These are phyloP conservation scores for Epinotia nisella DNA, from an alignment of 2,888 invertebrate genomes.

Conservation along the genomic window DNA sequence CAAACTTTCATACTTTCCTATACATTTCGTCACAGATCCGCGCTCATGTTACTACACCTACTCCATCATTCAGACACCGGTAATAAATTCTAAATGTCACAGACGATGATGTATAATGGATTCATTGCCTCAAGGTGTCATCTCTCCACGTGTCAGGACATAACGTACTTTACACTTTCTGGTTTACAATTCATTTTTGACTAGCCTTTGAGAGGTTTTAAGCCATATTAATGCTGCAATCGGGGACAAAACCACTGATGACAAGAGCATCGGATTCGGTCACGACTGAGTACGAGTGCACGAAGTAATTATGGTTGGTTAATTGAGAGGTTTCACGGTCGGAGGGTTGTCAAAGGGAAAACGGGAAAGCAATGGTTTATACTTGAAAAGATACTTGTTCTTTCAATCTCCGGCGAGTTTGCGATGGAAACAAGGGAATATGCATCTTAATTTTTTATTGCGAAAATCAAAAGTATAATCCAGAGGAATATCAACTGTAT, in stretches of 20 bases:
- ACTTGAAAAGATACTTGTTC: constrained; percentile 31
- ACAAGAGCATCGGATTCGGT: constrained; percentile 55
- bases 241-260: constrained; percentile 55
- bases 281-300: constrained; percentile 56
- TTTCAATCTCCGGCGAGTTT: neutral
- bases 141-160: constrained; percentile 50
- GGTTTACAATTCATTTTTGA: constrained; percentile 51
- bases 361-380: constrained; percentile 47
- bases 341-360: constrained; percentile 46
- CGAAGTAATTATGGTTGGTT: constrained; percentile 61
- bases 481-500: no score
- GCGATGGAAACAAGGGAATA: no score
- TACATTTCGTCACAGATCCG: constrained; percentile 57
- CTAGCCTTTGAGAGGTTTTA: constrained; percentile 46
- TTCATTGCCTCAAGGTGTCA: constrained; percentile 68
- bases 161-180: constrained; percentile 47
- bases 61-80: constrained; percentile 71
- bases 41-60: constrained; percentile 60
- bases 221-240: constrained; percentile 37
- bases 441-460: no score
- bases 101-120: constrained; percentile 76
- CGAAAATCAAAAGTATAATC: no score
- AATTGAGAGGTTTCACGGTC: constrained; percentile 64
- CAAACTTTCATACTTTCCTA: constrained; percentile 54
- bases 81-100: constrained; percentile 80